Base-by-base conservation (phyloP, 2,888 invertebrate genomes). In the Sericinus montela region DNA sequence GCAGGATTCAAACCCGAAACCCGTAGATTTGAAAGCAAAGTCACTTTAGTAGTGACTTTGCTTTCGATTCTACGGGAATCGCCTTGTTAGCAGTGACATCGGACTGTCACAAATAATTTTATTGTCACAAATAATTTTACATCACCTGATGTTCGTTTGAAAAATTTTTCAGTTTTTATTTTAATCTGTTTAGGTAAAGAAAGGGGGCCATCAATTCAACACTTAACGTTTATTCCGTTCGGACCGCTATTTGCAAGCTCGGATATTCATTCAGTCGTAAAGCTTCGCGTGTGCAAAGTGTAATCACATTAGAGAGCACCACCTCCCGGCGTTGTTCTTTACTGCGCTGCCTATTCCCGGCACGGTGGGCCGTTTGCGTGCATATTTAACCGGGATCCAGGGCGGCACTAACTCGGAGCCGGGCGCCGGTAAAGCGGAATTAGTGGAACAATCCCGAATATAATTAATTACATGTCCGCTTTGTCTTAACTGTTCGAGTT, bases 281-380 rank as follows among this genome's bases (percentile, higher is more conserved):
- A 52, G 41, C 45, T 42, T 48, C 34, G 36, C 51, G 35, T 44
- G 48, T 51, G 41, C 47, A 41, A 60, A 56, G 48, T 61, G 67
- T 77, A 75, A 77, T 80, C 72, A 77, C 75, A 74, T 75, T 75
- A 75, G 69, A 67, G 66, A 60, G 63, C 59, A 63, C 70, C 66
- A 67, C 63, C 65, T 63, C 57, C 56, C 64, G 60, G 56, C 65
- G 60, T 57, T 63, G 69, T 71, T 76, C 72, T 70, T 71, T 67
- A 70, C 64, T 58, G 53, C 61, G 57, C 64, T 61, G 67, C 66
- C 74, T 65, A 73, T 75, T 71, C 72, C 70, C 70, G 59, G 41
- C 59, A 63, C 62, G 62, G 65, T 63, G 64, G 69, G 63, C 63
- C 65, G 70, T 75, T 72, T 67, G 66, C 57, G 62, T 80, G 73